phyloP scores from a whole-genome alignment of 2,113 vertebrate species.

The Benitochromis conjunctus region DNA sequence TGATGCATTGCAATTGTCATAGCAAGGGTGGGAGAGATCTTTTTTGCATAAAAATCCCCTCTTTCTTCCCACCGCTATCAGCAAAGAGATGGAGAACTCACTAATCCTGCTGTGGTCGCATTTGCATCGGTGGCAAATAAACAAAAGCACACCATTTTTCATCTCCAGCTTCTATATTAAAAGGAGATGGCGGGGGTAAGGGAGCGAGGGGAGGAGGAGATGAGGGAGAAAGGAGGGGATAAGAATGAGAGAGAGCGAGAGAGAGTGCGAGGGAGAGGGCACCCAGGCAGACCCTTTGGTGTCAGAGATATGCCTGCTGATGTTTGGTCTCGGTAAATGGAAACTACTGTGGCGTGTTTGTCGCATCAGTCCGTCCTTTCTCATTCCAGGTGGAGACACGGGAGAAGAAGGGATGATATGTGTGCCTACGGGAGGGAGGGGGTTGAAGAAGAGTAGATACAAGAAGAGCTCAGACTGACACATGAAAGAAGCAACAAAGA shows the following conservation, averaged over 20 bases:
- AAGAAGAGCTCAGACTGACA: not conserved
- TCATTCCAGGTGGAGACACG: constrained; percentile 26
- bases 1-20: constrained; percentile 82
- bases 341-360: constrained; percentile 56
- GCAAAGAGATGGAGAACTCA: constrained; percentile 75
- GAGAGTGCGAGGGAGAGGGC: constrained; percentile 15
- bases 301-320: constrained; percentile 63
- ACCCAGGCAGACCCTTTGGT: constrained; percentile 55
- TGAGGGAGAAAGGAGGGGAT: not conserved
- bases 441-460: not conserved
- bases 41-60: constrained; percentile 77
- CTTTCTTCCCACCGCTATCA: constrained; percentile 73
- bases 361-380: constrained; percentile 33
- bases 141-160: constrained; percentile 76
- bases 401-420: not conserved
- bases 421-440: not conserved
- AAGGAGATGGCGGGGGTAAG: constrained; percentile 33
- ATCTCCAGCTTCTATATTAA: constrained; percentile 65
- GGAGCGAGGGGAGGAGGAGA: not conserved
- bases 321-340: constrained; percentile 68
- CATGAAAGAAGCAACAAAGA: not conserved
- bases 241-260: not conserved
- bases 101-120: constrained; percentile 75
- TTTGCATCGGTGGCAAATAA: constrained; percentile 77
- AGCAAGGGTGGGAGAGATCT: constrained; percentile 71